Evolutionary conservation across 2,113 vertebrate genomes (phyloP).

Genomic region (Mesitornis unicolor): DNA sequence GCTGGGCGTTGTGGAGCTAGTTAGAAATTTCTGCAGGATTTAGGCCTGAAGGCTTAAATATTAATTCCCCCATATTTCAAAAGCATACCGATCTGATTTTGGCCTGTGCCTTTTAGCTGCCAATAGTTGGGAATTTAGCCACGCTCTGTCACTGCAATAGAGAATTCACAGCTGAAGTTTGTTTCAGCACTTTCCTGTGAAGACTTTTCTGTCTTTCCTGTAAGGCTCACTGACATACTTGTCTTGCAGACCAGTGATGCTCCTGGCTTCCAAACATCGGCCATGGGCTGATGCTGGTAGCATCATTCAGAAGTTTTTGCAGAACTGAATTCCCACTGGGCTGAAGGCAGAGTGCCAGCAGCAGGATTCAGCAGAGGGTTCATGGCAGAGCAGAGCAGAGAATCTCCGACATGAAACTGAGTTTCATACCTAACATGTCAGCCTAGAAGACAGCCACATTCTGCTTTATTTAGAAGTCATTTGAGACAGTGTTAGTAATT

Average conservation of each 20-base stretch:
- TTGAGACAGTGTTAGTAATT: neutral
- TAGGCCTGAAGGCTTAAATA: neutral
- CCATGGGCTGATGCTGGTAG: neutral
- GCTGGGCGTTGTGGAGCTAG: neutral
- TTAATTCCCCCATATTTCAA: neutral
- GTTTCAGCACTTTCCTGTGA: neutral
- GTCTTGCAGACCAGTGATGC: rapidly evolving
- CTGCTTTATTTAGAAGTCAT: neutral
- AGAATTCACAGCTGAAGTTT: neutral
- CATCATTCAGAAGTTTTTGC: neutral
- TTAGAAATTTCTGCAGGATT: neutral
- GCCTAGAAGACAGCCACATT: neutral
- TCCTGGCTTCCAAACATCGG: neutral
- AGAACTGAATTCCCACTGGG: neutral
- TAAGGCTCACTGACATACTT: neutral
- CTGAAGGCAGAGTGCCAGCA: neutral
- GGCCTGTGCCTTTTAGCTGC: neutral
- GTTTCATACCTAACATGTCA: neutral
- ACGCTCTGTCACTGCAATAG: neutral
- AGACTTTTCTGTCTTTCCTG: neutral
- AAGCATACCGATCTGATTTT: neutral
- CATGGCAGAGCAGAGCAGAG: rapidly evolving
- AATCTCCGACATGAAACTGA: neutral
- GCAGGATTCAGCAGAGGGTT: neutral
- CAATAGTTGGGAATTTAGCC: neutral